phyloP scores from a whole-genome alignment of 1,140 invertebrate genomes.

The Pomacea maculata region DNA sequence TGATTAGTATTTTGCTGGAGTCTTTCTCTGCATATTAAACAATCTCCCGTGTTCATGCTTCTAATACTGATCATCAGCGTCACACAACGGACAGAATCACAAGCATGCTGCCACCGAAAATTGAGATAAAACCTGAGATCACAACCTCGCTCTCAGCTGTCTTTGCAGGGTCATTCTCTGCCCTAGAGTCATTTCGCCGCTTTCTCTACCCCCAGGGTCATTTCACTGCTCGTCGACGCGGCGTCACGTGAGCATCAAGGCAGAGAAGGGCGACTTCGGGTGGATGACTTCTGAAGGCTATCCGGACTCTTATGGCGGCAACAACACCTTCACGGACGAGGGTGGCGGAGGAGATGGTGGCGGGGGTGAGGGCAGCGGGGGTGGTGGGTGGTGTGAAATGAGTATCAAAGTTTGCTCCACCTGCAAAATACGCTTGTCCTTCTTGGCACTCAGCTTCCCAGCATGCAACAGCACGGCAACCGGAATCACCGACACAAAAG shows the following conservation, averaged over 20 bases:
- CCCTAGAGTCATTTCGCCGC: background rate
- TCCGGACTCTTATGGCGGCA: constrained; percentile 22
- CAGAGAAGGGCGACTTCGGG: constrained; percentile 55
- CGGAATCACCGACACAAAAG: background rate
- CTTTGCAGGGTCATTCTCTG: no score
- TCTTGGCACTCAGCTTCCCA: constrained; percentile 49
- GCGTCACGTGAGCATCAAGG: constrained; percentile 29
- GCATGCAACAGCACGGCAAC: constrained; percentile 16
- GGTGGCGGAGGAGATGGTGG: constrained; percentile 11
- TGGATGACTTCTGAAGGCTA: constrained; percentile 42
- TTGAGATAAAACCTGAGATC: no score
- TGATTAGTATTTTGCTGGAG: no score
- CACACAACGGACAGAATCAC: no score
- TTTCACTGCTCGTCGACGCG: constrained; percentile 30
- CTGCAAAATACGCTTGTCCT: constrained; percentile 48
- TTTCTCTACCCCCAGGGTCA: constrained; percentile 24
- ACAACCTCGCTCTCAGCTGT: no score
- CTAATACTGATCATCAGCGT: no score
- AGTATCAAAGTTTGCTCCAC: constrained; percentile 54
- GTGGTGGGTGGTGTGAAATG: constrained; percentile 49
- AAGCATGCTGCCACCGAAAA: no score
- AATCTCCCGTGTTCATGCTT: no score
- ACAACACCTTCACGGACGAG: constrained; percentile 17
- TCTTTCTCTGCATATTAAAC: no score
- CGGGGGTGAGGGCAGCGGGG: constrained; percentile 23